Base-by-base conservation (phyloP, 1,140 invertebrate species). In the Coboldia fuscipes region DNA sequence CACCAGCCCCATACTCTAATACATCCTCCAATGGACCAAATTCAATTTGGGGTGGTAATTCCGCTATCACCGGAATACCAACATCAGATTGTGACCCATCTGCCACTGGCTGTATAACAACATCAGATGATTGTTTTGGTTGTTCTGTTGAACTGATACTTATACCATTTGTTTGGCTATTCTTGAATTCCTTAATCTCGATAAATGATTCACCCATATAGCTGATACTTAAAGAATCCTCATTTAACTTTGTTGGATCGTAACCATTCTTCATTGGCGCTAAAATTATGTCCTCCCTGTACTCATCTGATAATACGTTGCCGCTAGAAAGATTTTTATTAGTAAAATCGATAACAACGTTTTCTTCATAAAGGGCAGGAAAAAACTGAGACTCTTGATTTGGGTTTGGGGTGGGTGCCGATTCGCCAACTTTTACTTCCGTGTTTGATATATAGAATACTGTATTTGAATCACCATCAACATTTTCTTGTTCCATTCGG, bases 391-490 rank as follows among this genome's bases (percentile, higher is more conserved):
- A 48, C 37, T 54, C 51, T n/a, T 51, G 37, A 5, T 36, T 36
- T 21, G 34, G 20, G 5, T 30, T 34, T 12, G 36, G 31, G 4
- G 45, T 51, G 34, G 51, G 51, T 32, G 48, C 34, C 5, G 50
- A 51, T 21, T 55, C 52, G 8, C 47, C 47, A 30, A 55, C 50
- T 38, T 55, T 55, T 0, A 55, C 52, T 38, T 55, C 52, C 0
- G 52, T 55, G 35, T 55, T 55, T n/a, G 52, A 55, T 2, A 55
- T 55, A 28, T 55, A 55, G 31, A 55, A 55, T 21, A 55, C 53
- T 0, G 52, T 55, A 35, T 55, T 51, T 2, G 50, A 52, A 32
- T 55, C 52, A 7, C 50, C 43, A 34, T 54, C 51, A 14, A 51
- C 46, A 16, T 23, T 30, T 10, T 41, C 9, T 44, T 44, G 16